Evolutionary conservation across 1,140 invertebrate species (phyloP), one percentile per base, ranked within the genome.

Genomic region (Campodea augens): DNA sequence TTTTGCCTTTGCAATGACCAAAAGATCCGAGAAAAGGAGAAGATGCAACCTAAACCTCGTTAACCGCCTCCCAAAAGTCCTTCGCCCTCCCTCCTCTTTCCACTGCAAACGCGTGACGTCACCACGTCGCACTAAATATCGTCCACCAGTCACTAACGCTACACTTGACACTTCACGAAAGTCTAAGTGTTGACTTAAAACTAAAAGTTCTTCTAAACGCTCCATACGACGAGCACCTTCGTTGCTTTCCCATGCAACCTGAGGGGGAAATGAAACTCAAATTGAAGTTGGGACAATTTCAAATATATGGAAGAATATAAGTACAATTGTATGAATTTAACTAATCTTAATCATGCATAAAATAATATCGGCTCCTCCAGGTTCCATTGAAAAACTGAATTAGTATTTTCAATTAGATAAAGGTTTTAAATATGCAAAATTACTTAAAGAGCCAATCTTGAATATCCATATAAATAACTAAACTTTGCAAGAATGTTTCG

Each of bases 11-110:
- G 88, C 78, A 49, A 97, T 72, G 51, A 97, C 67, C 47, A 97
- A 72, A 38, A 93, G 66, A 67, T 97, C 91, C 47, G 81, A 92
- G 60, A 96, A 90, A 7, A 96, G 69, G 59, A 91, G 89, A 24
- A 93, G 64, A 54, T 83, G 73, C 2, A 92, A 59, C 13, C 72
- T 71, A 22, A 71, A 67, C 59, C 84, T 84, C 49, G 71, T 75
- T 54, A 78, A 77, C 54, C 78, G 84, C 54, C 75, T 78, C 21
- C 81, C 79, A 57, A 88, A 88, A 19, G 59, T 61, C 47, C 53
- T 54, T 56, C 79, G 86, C 44, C 67, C 70, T 54, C 73, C 71
- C 50, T 76, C 72, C 38, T 89, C 79, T 58, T 78, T 75, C 56
- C 73, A 74, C 13, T 83, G 65, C 21, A 87, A 64, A 49, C 86